Base-by-base conservation (phyloP, 2,113 vertebrate genomes). In the Athene noctua region DNA sequence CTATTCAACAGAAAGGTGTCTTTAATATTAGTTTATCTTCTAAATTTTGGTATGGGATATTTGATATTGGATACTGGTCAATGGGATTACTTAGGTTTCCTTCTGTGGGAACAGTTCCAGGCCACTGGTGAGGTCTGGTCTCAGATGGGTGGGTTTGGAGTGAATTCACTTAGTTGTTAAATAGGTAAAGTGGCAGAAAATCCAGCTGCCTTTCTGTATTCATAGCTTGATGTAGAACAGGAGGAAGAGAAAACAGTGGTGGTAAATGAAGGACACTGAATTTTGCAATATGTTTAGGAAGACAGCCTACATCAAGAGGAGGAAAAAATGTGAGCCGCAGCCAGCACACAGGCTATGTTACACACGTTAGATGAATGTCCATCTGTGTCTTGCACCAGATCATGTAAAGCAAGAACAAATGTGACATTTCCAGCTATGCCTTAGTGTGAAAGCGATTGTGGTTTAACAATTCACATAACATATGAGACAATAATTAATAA, bases 201-300 rank as follows among this genome's bases (percentile, higher is more conserved):
- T 90, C 74, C 72, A 95, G 55, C 84, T 96, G 88, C 42, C 85
- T 96, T 86, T 92, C 93, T 91, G 96, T 92, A 97, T 96, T 97
- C 94, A 88, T 85, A 65, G 88, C 70, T 92, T 89, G 88, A 96
- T 91, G 96, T 96, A 61, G 81, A 90, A 91, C 30, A 46, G 22
- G 80, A 62, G 38, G 84, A 79, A 96, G 78, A 96, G 54, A 58
- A 94, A 90, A 72, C 96, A 95, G 87, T 82, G 91, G 92, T 97
- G 97, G 93, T 88, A 80, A 84, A 59, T 74, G 81, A 74, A 96
- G 91, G 94, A 92, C 82, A 94, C 94, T 80, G 91, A 95, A 97
- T 98, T 98, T 98, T 97, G 98, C 97, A 98, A 98, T 98, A 96
- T 70, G 16, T 91, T 91, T 96, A 96, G 98, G 98, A 98, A 98